Conservation (phyloP, 2,797 vertebrate genomes). For the Periophthalmus magnuspinnatus region DNA sequence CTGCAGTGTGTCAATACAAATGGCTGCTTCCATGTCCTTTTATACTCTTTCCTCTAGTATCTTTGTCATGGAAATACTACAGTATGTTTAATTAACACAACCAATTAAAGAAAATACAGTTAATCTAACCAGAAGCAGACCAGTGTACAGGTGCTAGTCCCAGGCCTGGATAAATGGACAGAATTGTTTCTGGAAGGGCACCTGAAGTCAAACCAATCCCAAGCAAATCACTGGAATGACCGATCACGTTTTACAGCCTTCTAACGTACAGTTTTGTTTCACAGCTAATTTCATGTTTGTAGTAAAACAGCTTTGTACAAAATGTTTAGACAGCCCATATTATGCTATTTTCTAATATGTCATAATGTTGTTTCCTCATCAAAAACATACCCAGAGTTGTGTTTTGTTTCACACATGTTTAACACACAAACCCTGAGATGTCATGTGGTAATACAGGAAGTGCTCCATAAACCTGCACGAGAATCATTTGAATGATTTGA, state of each 20-base stretch:
- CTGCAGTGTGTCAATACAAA: conserved; percentile 22
- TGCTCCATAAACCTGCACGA: too few species aligned
- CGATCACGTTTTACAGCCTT: too few species aligned
- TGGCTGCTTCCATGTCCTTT: conserved; percentile 20
- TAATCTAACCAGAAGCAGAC: neutral
- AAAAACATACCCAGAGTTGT: too few species aligned
- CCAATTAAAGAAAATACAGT: conserved; percentile 32
- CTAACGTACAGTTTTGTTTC: too few species aligned
- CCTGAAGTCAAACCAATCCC: neutral
- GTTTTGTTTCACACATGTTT: too few species aligned
- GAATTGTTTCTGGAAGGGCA: neutral
- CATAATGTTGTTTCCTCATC: too few species aligned
- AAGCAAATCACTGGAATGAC: neutral
- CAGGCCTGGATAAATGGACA: neutral
- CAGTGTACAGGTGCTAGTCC: neutral
- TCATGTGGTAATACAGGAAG: too few species aligned
- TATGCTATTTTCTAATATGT: too few species aligned
- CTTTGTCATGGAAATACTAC: conserved; percentile 38
- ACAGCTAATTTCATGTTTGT: too few species aligned
- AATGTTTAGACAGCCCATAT: neutral
- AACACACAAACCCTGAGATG: too few species aligned
- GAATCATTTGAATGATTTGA: too few species aligned
- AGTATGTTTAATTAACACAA: conserved; percentile 37
- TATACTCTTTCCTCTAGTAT: conserved; percentile 33
- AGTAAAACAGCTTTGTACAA: neutral